Conservation (phyloP, 2,113 vertebrate genomes). For the Prietella phreatophila region DNA sequence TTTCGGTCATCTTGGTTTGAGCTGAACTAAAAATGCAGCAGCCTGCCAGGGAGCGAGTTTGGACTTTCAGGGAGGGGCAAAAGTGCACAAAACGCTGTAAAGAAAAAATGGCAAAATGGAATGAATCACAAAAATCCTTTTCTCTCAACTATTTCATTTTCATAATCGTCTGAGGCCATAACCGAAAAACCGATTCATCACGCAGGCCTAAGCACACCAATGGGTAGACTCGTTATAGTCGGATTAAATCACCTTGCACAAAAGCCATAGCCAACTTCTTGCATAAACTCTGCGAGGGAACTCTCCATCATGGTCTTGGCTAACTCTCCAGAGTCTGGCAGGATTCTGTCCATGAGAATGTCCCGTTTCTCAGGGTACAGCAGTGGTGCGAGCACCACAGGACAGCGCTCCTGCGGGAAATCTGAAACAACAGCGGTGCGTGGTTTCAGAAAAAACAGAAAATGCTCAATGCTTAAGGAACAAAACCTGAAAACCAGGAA, state of each 20-base stretch:
- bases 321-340: constrained; percentile 99
- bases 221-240: neutral
- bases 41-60: too few relatives aligned
- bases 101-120: too few relatives aligned
- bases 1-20: too few relatives aligned
- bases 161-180: too few relatives aligned
- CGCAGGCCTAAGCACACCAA: too few relatives aligned
- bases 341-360: constrained; percentile 99
- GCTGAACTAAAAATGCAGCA: too few relatives aligned
- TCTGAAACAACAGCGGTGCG: constrained; percentile 66
- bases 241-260: constrained; percentile 82
- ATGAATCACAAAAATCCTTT: too few relatives aligned
- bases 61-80: too few relatives aligned
- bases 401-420: constrained; percentile 99
- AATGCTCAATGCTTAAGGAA: neutral
- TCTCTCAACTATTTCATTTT: too few relatives aligned
- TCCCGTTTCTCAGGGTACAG: constrained; percentile 99
- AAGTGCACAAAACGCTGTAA: too few relatives aligned
- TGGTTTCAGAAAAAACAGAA: neutral
- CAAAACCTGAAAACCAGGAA: neutral
- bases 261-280: constrained; percentile 99
- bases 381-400: constrained; percentile 99
- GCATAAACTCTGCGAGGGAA: constrained; percentile 98
- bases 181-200: too few relatives aligned
- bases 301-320: constrained; percentile 99